These are phyloP conservation scores for Ochotona curzoniae DNA, from an alignment of 2,113 vertebrate genomes.

Conservation along the genomic window DNA sequence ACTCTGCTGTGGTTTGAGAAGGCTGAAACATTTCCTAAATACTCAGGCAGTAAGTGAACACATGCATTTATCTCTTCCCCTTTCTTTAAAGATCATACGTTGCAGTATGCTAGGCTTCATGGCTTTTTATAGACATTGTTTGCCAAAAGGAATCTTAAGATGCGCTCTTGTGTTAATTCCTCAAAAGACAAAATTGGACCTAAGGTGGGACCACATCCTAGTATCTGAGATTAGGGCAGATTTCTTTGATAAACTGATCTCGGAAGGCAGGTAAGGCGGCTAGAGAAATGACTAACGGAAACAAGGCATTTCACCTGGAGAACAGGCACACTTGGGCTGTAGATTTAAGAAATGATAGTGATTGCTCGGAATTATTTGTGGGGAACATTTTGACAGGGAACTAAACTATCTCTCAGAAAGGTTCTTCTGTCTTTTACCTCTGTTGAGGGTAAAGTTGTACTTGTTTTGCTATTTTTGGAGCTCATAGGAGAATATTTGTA, in stretches of 20 bases:
- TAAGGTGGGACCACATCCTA: not conserved
- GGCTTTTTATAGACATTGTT: not conserved
- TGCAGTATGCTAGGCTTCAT: not conserved
- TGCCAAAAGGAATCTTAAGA: not conserved
- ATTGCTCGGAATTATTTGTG: not conserved
- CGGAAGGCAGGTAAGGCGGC: not conserved
- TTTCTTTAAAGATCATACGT: not conserved
- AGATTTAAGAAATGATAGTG: too few species aligned
- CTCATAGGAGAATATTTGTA: not conserved
- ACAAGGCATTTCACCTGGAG: not conserved
- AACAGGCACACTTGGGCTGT: not conserved
- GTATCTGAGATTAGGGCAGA: not conserved
- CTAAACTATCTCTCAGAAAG: not conserved
- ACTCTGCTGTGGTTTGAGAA: slow-evolving; percentile 9
- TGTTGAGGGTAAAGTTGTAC: not conserved
- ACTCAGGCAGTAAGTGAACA: not conserved
- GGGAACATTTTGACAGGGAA: not conserved
- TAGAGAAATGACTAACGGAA: not conserved
- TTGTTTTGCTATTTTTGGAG: not conserved
- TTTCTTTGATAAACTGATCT: not conserved
- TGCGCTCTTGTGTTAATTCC: not conserved
- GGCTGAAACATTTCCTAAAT: not conserved
- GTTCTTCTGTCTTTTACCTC: not conserved
- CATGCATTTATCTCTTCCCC: not conserved
- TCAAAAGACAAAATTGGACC: not conserved